These are phyloP conservation scores for Podilymbus podiceps DNA, from an alignment of 2,113 vertebrate genomes.

Conservation along the genomic window DNA sequence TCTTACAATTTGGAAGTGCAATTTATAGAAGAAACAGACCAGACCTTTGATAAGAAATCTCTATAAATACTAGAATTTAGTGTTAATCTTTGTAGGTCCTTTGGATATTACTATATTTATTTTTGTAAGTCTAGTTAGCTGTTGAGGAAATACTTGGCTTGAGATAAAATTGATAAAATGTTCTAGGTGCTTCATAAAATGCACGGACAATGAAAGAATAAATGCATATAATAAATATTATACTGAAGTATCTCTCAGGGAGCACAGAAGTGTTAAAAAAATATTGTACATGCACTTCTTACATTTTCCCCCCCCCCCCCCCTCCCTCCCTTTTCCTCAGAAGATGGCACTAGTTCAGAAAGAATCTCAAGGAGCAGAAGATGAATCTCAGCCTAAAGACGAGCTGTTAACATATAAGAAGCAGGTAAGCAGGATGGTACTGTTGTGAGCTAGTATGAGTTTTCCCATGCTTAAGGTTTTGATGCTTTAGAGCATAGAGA, in stretches of 20 bases:
- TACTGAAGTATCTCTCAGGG: not conserved
- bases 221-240: not conserved
- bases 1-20: not conserved
- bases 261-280: not conserved
- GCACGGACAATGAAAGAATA: not conserved
- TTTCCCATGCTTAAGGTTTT: not conserved
- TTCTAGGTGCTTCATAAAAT: not conserved
- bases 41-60: not conserved
- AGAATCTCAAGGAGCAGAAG: not conserved
- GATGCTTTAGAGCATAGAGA: not conserved
- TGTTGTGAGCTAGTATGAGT: not conserved
- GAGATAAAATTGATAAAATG: not conserved
- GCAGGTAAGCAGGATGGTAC: not conserved
- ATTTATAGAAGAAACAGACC: not conserved
- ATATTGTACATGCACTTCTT: not conserved
- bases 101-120: not conserved
- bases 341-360: not conserved
- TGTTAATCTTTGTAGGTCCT: not conserved
- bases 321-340: not conserved
- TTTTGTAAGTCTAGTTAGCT: not conserved
- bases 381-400: not conserved
- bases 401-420: not conserved
- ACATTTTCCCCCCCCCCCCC: too few relatives aligned
- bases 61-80: not conserved
- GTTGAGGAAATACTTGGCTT: not conserved